Evolutionary conservation across 2,888 invertebrate species (phyloP).

Genomic region (Luperina nickerlii): DNA sequence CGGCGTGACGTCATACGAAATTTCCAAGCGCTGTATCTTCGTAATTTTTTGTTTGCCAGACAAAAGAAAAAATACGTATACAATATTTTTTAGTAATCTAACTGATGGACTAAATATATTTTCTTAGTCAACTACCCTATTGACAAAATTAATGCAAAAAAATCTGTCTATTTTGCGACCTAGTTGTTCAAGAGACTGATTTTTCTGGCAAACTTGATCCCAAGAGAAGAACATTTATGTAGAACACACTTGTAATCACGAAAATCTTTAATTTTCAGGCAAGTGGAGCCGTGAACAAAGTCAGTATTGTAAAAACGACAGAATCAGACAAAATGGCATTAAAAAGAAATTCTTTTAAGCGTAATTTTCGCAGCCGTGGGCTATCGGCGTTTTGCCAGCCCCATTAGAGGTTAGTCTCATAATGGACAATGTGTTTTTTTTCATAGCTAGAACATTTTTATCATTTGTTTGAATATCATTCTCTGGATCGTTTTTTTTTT

Average conservation of each 20-base stretch:
- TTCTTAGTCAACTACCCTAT: too few relatives aligned
- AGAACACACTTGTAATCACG: not conserved
- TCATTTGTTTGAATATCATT: constrained; percentile 18
- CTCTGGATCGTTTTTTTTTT: not conserved
- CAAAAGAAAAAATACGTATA: too few relatives aligned
- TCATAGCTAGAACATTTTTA: constrained; percentile 10
- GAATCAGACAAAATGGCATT: constrained; percentile 13
- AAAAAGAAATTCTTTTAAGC: constrained; percentile 3
- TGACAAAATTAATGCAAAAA: not conserved
- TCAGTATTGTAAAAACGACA: not conserved
- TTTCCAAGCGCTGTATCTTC: too few relatives aligned
- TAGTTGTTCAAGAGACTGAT: not conserved
- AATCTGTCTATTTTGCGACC: not conserved
- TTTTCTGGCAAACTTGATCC: not conserved
- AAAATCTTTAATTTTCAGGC: not conserved
- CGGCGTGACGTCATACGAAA: too few relatives aligned
- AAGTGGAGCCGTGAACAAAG: not conserved
- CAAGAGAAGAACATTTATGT: not conserved
- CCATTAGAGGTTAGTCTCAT: constrained; percentile 23
- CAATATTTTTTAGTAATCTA: too few relatives aligned
- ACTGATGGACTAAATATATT: too few relatives aligned
- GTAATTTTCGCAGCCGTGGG: constrained; percentile 6
- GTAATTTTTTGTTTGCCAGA: too few relatives aligned
- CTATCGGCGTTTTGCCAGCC: constrained; percentile 15
- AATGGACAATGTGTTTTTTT: constrained; percentile 10